phyloP scores from a whole-genome alignment of 2,797 vertebrate species.

The Eulemur albifrons region DNA sequence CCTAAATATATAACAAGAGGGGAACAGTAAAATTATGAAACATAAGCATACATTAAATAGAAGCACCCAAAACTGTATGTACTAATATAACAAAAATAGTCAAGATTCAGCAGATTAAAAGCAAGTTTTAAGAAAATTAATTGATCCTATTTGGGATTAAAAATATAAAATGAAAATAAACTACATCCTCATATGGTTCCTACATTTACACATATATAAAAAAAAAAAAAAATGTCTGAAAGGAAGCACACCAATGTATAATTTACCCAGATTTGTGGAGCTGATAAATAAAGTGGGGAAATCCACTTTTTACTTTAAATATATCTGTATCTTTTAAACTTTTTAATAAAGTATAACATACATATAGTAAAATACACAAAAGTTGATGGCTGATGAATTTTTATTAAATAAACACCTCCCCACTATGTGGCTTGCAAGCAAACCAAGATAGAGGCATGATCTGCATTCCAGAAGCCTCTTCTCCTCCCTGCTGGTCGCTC shows the following conservation, averaged over 20 bases:
- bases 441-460: not conserved
- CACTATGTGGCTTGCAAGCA: not conserved
- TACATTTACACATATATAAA: not conserved
- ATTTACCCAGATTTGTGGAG: not conserved
- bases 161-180: slow-evolving; percentile 26
- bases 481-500: not conserved
- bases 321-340: not conserved
- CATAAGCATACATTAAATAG: not conserved
- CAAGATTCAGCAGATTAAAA: not conserved
- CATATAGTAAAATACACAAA: not conserved
- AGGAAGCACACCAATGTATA: not conserved
- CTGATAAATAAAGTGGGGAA: not conserved
- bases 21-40: not conserved
- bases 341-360: not conserved
- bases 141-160: not conserved
- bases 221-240: not conserved
- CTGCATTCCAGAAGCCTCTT: not conserved
- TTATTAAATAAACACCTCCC: not conserved
- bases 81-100: not conserved
- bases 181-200: not conserved
- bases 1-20: not conserved
- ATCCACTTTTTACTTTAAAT: not conserved
- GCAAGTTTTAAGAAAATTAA: not conserved
- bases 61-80: not conserved
- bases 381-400: not conserved